Base-by-base conservation (phyloP, 2,113 vertebrate genomes). In the Myrmophylax atrothorax region DNA sequence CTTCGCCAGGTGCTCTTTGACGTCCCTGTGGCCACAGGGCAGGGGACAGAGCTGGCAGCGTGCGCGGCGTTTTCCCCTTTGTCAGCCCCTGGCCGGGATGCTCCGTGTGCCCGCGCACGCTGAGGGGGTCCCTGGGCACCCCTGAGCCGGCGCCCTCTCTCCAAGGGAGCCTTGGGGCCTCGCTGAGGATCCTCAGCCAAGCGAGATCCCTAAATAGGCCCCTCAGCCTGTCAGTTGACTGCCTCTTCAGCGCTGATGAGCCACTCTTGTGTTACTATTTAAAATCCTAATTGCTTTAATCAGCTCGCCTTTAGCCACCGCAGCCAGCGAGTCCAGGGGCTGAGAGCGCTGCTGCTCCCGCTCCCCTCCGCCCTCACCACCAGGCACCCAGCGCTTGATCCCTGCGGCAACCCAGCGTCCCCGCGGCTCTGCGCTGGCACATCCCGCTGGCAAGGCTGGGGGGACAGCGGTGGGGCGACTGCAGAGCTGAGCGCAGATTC, bases 211-310 rank as follows among this genome's bases (percentile, higher is more conserved):
- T 95, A 81, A 97, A 95, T 95, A 96, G 78, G 82, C 78, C 96
- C 59, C 94, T 97, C 88, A 93, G 95, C 52, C 92, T 90, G 52
- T 90, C 95, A 73, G 62, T 94, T 95, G 88, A 83, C 92, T 94
- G 95, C 95, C 95, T 96, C 94, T 97, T 56, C 75, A 93, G 92
- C 3, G 83, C 90, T 97, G 95, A 94, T 94, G 96, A 95, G 92
- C 94, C 91, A 86, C 96, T 96, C 94, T 79, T 86, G 18, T 74
- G 95, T 92, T 95, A 50, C 96, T 96, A 96, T 97, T 97, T 96
- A 86, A 96, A 88, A 90, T 80, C 83, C 86, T 94, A 94, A 96
- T 97, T 95, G 96, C 94, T 94, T 90, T 93, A 89, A 94, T 96
- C 92, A 97, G 88, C 90, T 94, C 68, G 88, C 92, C 94, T 83